Conservation (phyloP, 2,113 vertebrate genomes). For the Chamaetylas fuelleborni region DNA sequence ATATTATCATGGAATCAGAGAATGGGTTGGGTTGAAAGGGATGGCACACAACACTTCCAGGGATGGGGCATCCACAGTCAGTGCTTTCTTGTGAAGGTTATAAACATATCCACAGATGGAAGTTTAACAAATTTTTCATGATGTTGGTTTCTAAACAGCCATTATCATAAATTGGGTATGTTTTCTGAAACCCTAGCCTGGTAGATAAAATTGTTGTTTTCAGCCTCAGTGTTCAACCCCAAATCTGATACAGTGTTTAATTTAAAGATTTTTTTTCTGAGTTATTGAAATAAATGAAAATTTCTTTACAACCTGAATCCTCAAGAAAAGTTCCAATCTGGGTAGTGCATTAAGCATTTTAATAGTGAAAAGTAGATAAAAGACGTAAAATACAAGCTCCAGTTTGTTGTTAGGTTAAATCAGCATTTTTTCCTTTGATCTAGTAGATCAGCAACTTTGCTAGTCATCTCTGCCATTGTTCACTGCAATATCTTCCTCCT, state of each 20-base stretch:
- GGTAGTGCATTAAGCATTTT: not conserved
- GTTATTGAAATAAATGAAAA: not conserved
- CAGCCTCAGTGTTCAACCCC: rapidly evolving
- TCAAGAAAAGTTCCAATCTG: not conserved
- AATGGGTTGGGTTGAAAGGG: not conserved
- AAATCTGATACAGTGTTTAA: not conserved
- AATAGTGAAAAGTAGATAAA: not conserved
- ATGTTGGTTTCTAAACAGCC: not conserved
- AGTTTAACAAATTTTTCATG: not conserved
- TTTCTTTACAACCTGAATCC: not conserved
- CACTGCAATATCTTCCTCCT: not conserved
- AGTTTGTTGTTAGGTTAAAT: not conserved
- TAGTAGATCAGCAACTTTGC: not conserved
- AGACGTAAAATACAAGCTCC: not conserved
- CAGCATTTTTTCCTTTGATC: not conserved
- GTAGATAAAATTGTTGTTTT: not conserved
- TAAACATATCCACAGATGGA: not conserved
- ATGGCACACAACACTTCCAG: not conserved
- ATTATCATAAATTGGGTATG: not conserved
- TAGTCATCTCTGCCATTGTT: not conserved
- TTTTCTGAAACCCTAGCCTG: not conserved
- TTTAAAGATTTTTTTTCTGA: not conserved
- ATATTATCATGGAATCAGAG: not conserved
- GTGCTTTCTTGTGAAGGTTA: not conserved
- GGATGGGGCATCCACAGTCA: not conserved